Percentiles rank a stretch among this genome's conserved stretches.
phyloP scores from a whole-genome alignment of 2,888 invertebrate species.

The Lepidochrysops patricia region DNA sequence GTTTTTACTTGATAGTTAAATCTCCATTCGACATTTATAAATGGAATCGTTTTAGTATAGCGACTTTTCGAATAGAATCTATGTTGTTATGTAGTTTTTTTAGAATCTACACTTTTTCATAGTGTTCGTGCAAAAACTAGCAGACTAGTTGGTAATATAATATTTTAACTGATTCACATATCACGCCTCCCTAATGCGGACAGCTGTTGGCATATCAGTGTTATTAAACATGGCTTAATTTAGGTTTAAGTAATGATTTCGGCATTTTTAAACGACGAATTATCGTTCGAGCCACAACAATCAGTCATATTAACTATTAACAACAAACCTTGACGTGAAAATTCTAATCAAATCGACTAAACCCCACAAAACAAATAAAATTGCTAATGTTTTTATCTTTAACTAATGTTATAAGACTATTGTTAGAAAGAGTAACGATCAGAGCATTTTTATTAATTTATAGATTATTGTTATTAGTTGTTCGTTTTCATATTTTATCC shows the following conservation, averaged over 20 bases:
- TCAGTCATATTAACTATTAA: background rate
- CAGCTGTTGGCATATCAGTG: conserved; percentile 62
- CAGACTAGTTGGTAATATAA: conserved; percentile 17
- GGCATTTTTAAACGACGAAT: background rate
- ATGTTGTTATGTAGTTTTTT: conserved; percentile 20
- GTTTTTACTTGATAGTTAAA: conserved; percentile 39
- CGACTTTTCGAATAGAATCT: conserved; percentile 13
- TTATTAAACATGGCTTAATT: conserved; percentile 30
- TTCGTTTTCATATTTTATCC: background rate
- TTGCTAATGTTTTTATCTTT: background rate
- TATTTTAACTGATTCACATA: conserved; percentile 42
- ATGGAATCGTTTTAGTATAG: conserved; percentile 36
- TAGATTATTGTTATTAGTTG: background rate
- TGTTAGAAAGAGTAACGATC: background rate
- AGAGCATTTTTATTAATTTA: background rate
- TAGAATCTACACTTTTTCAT: conserved; percentile 11
- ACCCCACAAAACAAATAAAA: background rate
- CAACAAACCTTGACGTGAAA: background rate
- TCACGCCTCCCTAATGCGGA: conserved; percentile 53
- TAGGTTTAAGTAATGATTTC: conserved; percentile 15
- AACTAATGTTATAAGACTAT: background rate
- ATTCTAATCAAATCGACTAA: background rate
- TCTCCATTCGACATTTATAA: conserved; percentile 30
- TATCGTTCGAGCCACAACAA: background rate
- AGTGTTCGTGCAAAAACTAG: conserved; percentile 6